These are phyloP conservation scores for Nestor notabilis DNA, from an alignment of 2,113 vertebrate genomes.

Conservation along the genomic window DNA sequence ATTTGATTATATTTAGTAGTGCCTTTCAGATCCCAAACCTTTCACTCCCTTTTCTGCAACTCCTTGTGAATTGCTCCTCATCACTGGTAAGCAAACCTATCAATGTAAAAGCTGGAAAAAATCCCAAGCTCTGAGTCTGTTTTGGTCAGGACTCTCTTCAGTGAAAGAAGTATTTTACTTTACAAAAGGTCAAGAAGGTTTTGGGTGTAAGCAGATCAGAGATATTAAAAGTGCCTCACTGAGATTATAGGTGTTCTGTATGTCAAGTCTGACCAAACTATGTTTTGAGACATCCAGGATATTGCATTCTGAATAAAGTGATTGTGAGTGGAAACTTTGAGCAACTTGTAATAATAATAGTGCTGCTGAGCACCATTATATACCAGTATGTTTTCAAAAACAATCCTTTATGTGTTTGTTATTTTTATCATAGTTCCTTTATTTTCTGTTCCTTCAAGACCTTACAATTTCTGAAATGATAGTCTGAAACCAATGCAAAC, in stretches of 20 bases:
- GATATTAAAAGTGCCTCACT: neutral
- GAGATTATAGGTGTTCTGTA: neutral
- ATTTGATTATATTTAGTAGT: neutral
- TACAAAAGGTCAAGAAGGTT: neutral
- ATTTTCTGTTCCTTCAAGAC: neutral
- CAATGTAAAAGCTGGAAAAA: neutral
- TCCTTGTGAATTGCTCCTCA: neutral
- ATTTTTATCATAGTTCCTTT: neutral
- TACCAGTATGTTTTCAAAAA: neutral
- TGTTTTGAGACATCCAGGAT: constrained; percentile 19
- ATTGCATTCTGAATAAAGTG: neutral
- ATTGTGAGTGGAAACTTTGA: constrained; percentile 25
- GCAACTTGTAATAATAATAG: neutral
- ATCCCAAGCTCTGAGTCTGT: neutral
- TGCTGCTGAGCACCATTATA: neutral
- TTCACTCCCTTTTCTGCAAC: neutral
- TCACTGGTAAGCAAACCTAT: neutral
- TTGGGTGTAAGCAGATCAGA: neutral
- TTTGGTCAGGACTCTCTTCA: neutral
- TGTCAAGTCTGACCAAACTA: neutral
- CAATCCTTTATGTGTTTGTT: neutral
- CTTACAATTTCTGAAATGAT: neutral
- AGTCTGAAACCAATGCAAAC: neutral
- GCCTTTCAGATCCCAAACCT: neutral
- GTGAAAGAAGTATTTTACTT: neutral